phyloP scores from a whole-genome alignment of 2,113 vertebrate genomes.

The Scytalopus superciliaris region DNA sequence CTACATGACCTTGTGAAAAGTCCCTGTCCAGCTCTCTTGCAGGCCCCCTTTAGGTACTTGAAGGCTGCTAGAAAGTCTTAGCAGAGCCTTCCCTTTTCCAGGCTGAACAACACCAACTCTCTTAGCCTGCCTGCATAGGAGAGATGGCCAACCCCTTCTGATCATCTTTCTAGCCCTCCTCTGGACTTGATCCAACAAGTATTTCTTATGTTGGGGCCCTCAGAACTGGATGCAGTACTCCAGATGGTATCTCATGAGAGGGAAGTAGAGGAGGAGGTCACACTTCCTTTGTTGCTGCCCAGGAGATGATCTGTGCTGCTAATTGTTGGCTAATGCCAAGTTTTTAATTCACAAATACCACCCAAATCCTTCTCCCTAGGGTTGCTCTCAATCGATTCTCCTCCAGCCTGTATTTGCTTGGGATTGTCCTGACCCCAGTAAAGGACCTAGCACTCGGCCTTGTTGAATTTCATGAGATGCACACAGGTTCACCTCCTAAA shows the following conservation, averaged over 20 bases:
- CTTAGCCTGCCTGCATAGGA: background rate
- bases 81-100: background rate
- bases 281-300: background rate
- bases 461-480: background rate
- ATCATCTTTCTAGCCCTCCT: background rate
- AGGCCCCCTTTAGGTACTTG: background rate
- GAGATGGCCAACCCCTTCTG: background rate
- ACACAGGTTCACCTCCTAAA: background rate
- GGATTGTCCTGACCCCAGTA: background rate
- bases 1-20: accelerated
- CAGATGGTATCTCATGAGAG: accelerated
- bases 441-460: background rate
- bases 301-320: background rate
- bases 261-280: background rate
- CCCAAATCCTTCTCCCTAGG: background rate
- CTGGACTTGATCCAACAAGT: background rate
- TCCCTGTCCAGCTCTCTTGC: accelerated
- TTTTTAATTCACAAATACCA: background rate
- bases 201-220: background rate
- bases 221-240: no score
- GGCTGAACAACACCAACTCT: background rate
- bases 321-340: background rate
- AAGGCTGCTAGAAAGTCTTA: background rate
- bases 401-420: background rate
- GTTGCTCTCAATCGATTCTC: background rate